Evolutionary conservation across 2,113 vertebrate species (phyloP).

Genomic region (Cyphomyrus plagiostoma): DNA sequence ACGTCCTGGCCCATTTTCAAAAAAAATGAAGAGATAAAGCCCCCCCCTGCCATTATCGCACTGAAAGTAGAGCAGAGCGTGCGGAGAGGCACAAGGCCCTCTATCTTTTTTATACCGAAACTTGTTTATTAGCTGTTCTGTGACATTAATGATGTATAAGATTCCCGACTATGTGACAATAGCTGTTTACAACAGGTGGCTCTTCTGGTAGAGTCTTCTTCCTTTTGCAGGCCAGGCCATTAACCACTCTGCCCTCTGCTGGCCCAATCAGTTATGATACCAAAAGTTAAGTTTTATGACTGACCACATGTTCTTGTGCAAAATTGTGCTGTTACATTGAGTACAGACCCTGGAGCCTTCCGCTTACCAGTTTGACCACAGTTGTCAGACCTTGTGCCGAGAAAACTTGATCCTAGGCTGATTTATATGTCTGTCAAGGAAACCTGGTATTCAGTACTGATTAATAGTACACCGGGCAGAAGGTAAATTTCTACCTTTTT

Average conservation of each 20-base stretch:
- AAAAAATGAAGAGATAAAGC: background rate
- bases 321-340: background rate
- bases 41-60: background rate
- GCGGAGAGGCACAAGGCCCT: background rate
- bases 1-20: background rate
- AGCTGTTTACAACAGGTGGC: background rate
- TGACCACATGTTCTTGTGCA: background rate
- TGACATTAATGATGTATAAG: background rate
- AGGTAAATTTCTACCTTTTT: background rate
- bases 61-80: background rate
- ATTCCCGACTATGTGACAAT: background rate
- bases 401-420: background rate
- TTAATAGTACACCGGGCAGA: background rate
- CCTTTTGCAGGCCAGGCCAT: background rate
- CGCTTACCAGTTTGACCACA: background rate
- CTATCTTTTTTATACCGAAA: background rate
- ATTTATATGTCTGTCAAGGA: background rate
- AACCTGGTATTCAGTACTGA: background rate
- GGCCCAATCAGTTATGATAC: background rate
- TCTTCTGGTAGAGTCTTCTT: background rate
- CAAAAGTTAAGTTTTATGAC: background rate
- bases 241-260: background rate
- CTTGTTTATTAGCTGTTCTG: background rate
- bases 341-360: background rate
- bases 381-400: no score